A percentile compares a stretch with the other conserved stretches of the same genome.
Conservation (phyloP, 2,888 invertebrate species). For the Crematogaster levior region DNA sequence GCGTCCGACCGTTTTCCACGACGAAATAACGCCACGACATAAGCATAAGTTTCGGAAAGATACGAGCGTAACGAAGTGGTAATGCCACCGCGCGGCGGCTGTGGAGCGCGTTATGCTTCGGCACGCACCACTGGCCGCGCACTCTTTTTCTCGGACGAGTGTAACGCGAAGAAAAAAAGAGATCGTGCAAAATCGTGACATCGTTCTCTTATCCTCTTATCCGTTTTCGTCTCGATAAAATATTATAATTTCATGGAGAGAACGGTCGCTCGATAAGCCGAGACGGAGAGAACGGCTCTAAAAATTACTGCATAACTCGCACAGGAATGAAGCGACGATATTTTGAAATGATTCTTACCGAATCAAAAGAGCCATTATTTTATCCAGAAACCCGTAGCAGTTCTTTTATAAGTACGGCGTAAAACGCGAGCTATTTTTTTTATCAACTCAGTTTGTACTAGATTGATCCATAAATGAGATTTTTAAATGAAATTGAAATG, state of each 20-base stretch:
- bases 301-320: neutral
- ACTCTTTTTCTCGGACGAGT: conserved; percentile 74
- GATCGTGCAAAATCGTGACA: conserved; percentile 79
- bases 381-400: too few relatives aligned
- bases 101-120: conserved; percentile 79
- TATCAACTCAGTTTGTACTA: neutral
- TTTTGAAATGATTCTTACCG: neutral
- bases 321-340: neutral
- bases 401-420: neutral
- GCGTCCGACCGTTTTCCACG: conserved; percentile 59
- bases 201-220: conserved; percentile 71
- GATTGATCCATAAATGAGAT: too few relatives aligned
- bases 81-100: conserved; percentile 74
- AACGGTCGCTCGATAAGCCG: neutral
- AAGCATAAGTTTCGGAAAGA: conserved; percentile 76
- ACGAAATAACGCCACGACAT: conserved; percentile 48
- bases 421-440: neutral
- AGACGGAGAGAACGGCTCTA: too few relatives aligned
- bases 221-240: conserved; percentile 50
- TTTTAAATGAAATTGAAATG: too few relatives aligned
- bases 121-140: conserved; percentile 80
- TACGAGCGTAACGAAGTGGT: conserved; percentile 80
- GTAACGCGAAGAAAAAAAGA: conserved; percentile 72
- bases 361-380: neutral
- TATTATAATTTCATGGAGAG: conserved; percentile 26